Conservation (phyloP, 2,113 vertebrate genomes). For the Agapornis roseicollis region DNA sequence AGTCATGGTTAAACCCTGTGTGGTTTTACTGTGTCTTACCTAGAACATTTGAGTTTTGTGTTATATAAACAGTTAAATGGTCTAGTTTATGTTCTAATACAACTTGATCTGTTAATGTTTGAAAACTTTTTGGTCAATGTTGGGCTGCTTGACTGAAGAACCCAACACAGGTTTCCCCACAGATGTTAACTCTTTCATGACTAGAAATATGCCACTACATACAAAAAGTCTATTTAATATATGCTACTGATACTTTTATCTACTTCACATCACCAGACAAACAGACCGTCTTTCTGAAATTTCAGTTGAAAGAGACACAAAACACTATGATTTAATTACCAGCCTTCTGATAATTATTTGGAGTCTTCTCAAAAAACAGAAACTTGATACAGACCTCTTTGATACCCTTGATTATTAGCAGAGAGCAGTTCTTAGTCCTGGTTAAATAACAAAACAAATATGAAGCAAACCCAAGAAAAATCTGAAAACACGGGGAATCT, state of each 20-base stretch:
- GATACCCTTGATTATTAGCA: constrained; percentile 12
- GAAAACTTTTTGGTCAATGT: not conserved
- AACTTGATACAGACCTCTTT: constrained; percentile 19
- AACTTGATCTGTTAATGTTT: not conserved
- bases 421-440: not conserved
- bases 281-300: constrained; percentile 5
- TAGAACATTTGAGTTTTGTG: not conserved
- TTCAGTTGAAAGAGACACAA: constrained; percentile 8
- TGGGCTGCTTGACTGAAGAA: not conserved
- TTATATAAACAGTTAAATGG: not conserved
- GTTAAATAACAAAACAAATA: constrained; percentile 2
- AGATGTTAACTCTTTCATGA: not conserved
- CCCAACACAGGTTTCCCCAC: not conserved
- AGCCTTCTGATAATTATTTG: not conserved
- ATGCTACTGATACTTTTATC: not conserved
- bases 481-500: not conserved
- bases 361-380: constrained; percentile 35
- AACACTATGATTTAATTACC: not conserved
- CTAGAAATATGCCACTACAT: not conserved
- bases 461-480: not conserved
- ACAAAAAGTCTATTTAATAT: not conserved
- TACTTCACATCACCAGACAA: constrained; percentile 27
- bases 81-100: not conserved
- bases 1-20: not conserved
- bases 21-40: not conserved